Base-by-base conservation (phyloP, 1,140 invertebrate genomes). In the Aphelenchoides besseyi region DNA sequence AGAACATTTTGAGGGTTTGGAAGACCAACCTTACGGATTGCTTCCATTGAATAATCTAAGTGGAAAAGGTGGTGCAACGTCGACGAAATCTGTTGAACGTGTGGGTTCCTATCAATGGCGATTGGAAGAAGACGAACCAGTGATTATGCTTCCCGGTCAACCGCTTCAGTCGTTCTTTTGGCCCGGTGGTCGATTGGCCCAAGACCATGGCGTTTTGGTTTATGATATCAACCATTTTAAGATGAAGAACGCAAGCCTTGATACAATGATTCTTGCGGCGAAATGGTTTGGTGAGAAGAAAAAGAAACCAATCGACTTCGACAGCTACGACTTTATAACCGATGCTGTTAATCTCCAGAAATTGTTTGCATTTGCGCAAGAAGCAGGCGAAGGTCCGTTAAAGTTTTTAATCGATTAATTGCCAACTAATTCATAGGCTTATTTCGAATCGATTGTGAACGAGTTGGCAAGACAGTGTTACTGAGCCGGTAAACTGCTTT, bases 151-250 rank as follows among this genome's bases (percentile, higher is more conserved):
- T 12, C 83, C 82, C 9, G 82, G 82, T 48, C 63, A 69, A 48
- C 82, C 82, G 5, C 23, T 53, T 28, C 82, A 83, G 66, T 83
- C 79, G 2, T 83, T 82, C 53, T 83, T 75, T 53, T 83, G 80
- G 80, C 78, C 83, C n/a, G 82, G 82, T 23, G 82, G 82, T 16
- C 64, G 68, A 57, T 63, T 83, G 54, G 28, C 53, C 5, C 83
- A 85, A 66, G 82, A 83, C 59, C 74, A 76, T 30, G 82, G 82
- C 41, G 83, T 85, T 9, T 55, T 83, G 53, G 78, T 83, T 59
- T 83, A 83, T 70, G 81, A 83, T 63, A 77, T 85, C 61, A 83
- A 83, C 63, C 82, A 83, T 69, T 68, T 83, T 63, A 83, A 85
- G 75, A 41, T 79, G 2, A 62, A 63, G 32, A 59, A 75, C n/a